Conservation (phyloP, 2,797 vertebrate genomes). For the Clarias pachynema region DNA sequence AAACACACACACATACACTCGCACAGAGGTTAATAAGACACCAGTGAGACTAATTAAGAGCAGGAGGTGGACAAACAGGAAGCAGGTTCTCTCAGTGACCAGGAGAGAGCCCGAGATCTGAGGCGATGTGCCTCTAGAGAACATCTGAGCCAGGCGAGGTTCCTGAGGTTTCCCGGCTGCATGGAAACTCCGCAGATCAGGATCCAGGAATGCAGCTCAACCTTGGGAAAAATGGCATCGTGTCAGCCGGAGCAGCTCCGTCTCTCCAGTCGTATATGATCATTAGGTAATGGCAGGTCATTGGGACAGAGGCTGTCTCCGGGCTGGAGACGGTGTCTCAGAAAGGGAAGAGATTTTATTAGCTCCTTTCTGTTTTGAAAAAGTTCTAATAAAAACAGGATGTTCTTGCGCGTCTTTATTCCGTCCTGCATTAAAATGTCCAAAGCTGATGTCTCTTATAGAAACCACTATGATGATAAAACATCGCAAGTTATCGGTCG, state of each 20-base stretch:
- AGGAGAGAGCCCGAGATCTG: slow-evolving; percentile 1
- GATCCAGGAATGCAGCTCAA: background rate
- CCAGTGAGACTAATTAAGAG: slow-evolving; percentile 8
- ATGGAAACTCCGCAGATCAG: background rate
- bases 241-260: background rate
- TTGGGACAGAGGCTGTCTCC: background rate
- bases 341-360: background rate
- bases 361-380: background rate
- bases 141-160: background rate
- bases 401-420: background rate
- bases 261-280: background rate
- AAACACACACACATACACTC: background rate
- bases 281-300: background rate
- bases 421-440: background rate
- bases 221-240: background rate
- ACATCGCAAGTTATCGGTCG: background rate
- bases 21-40: slow-evolving; percentile 13
- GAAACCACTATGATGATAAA: background rate
- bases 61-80: slow-evolving; percentile 21
- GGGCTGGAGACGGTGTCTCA: background rate
- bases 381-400: background rate
- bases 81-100: background rate
- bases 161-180: background rate
- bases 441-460: background rate
- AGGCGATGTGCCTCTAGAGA: background rate